Percentiles rank a stretch among this genome's conserved stretches.
Evolutionary conservation across 2,888 invertebrate genomes (phyloP).

Genomic region (Drosophila melanosoma): DNA sequence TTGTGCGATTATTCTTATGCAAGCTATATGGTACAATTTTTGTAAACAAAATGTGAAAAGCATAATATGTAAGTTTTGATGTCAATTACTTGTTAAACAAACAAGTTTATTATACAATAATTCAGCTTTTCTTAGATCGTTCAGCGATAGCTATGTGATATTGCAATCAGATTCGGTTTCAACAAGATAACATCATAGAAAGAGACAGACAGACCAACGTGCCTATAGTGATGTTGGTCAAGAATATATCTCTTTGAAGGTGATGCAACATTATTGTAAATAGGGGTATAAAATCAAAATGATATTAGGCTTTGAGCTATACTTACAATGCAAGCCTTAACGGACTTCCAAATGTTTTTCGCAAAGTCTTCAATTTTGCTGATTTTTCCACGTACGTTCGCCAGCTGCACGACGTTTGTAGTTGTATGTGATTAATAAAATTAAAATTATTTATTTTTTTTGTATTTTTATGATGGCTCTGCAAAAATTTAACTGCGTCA

Average conservation of each 20-base stretch:
- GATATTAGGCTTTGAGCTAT: not conserved
- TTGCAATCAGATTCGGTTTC: not conserved
- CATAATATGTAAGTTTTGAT: not conserved
- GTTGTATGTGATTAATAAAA: not conserved
- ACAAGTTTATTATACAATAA: not conserved
- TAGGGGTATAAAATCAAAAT: not conserved
- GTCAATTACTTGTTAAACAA: not conserved
- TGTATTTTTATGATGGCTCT: not conserved
- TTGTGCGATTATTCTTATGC: not conserved
- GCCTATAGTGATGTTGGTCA: not conserved
- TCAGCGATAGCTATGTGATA: not conserved
- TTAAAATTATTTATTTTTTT: not conserved
- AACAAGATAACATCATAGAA: not conserved
- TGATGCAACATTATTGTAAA: not conserved
- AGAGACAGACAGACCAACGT: not conserved
- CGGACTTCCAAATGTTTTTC: conserved; percentile 85
- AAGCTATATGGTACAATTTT: not conserved
- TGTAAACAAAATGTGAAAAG: not conserved
- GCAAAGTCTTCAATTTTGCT: conserved; percentile 86
- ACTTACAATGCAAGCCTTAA: conserved; percentile 86
- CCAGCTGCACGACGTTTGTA: conserved; percentile 70
- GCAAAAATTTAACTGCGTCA: not conserved
- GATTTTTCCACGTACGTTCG: conserved; percentile 81
- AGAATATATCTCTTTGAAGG: not conserved
- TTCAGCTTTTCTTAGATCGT: not conserved